Base-by-base conservation (phyloP, 1,140 invertebrate genomes). In the Zaprionus inermis region DNA sequence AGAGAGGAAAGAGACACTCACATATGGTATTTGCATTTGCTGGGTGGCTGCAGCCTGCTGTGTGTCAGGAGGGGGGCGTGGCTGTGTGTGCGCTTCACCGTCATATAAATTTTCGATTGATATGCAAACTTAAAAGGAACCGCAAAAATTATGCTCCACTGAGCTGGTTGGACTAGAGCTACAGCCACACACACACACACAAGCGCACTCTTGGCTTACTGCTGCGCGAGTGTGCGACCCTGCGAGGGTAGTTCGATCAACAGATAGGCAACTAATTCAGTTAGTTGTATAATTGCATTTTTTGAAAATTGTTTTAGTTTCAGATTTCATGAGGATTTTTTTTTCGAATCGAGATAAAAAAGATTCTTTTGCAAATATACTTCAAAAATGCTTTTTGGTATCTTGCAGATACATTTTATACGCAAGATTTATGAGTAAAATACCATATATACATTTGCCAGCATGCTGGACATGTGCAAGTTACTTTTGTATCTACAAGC, bases 51-150 rank as follows among this genome's bases (percentile, higher is more conserved):
- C 6, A 54, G 58, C 30, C 54, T 12, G 16, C 51, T 28, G 56
- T 12, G 28, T 51, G 11, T 5, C 38, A 44, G 63, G 22, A 9
- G 30, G 7, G 22, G 44, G 16, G 70, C 18, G 16, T 16, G 41
- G 55, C 41, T 55, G 41, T 77, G 59, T 55, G 57, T 46, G 70
- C 72, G 83, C 79, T 70, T 80, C 75, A 77, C 73, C 79, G 80
- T 89, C 84, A 83, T 88, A 88, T 88, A 88, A 83, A 88, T 88
- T 88, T 81, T 91, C 83, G 81, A 91, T 91, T 91, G 88, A 91
- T 91, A 91, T 91, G 89, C 89, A 91, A 91, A 91, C 89, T 91
- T 91, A 89, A 91, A 89, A 91, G 89, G 81, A 78, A 91, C 89
- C 89, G 81, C 89, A 91, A 82, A 91, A 91, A 91, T 91, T 91